These are phyloP conservation scores for Osmoderma eremita DNA, from an alignment of 2,888 invertebrate genomes.

Conservation along the genomic window DNA sequence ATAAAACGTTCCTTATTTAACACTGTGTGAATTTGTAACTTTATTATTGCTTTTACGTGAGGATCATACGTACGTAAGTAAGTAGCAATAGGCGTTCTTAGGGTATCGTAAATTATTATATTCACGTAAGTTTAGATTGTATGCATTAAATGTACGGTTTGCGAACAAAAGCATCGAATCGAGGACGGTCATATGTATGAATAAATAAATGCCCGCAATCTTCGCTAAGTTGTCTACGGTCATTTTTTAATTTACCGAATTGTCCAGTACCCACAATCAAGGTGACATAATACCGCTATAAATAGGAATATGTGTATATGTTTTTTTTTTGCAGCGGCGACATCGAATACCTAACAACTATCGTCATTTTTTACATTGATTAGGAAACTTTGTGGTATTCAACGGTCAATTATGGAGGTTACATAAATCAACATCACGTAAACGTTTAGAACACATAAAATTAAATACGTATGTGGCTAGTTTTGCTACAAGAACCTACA, in stretches of 20 bases:
- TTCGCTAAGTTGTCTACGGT: conserved; percentile 22
- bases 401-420: conserved; percentile 3
- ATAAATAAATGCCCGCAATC: conserved; percentile 30
- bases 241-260: conserved; percentile 31
- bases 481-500: neutral
- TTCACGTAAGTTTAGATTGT: no score
- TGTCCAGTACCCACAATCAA: conserved; percentile 28
- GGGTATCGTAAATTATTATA: no score
- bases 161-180: conserved; percentile 16
- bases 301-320: conserved; percentile 30
- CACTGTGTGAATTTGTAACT: no score
- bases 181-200: conserved; percentile 14
- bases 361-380: conserved; percentile 21
- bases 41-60: no score
- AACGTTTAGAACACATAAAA: neutral
- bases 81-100: no score
- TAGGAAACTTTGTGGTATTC: conserved; percentile 3
- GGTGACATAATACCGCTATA: conserved; percentile 36
- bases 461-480: neutral
- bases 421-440: conserved; percentile 3
- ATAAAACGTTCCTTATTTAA: no score
- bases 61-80: no score
- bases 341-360: conserved; percentile 12
- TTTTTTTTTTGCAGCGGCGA: conserved; percentile 3
- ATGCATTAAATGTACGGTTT: conserved; percentile 9